These are phyloP conservation scores for Tricholauxania praeusta DNA, from an alignment of 2,888 invertebrate species.

Conservation along the genomic window DNA sequence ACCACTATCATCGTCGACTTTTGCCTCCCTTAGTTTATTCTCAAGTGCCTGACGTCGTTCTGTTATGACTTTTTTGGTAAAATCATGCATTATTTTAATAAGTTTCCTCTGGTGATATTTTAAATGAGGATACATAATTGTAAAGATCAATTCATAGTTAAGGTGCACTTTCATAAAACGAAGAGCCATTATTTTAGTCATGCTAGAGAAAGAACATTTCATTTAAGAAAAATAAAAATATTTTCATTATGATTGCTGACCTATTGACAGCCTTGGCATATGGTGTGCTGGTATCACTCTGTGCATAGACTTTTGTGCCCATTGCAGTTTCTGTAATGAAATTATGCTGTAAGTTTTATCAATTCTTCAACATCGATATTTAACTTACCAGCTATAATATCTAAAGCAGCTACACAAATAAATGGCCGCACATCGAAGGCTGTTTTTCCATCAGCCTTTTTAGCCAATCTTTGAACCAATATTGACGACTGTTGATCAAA, in stretches of 20 bases:
- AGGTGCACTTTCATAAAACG: slow-evolving; percentile 55
- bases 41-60: slow-evolving; percentile 54
- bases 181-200: slow-evolving; percentile 53
- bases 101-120: slow-evolving; percentile 51
- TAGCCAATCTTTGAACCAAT: slow-evolving; percentile 71
- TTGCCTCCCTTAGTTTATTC: slow-evolving; percentile 35
- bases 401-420: slow-evolving; percentile 72
- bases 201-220: slow-evolving; percentile 45
- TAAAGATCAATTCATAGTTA: slow-evolving; percentile 54
- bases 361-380: no score
- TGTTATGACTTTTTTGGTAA: slow-evolving; percentile 60
- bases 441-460: slow-evolving; percentile 63
- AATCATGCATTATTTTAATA: slow-evolving; percentile 58
- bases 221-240: neutral
- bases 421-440: slow-evolving; percentile 74
- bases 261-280: slow-evolving; percentile 79
- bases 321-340: slow-evolving; percentile 57
- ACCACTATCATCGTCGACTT: slow-evolving; percentile 41
- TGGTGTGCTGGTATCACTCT: slow-evolving; percentile 73
- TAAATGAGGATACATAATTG: slow-evolving; percentile 48
- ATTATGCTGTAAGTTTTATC: slow-evolving; percentile 61
- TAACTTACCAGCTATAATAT: slow-evolving; percentile 68
- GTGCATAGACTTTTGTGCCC: slow-evolving; percentile 66
- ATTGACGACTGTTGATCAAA: slow-evolving; percentile 76
- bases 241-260: slow-evolving; percentile 64